phyloP scores from a whole-genome alignment of 2,113 vertebrate genomes.

The Tachycineta bicolor region DNA sequence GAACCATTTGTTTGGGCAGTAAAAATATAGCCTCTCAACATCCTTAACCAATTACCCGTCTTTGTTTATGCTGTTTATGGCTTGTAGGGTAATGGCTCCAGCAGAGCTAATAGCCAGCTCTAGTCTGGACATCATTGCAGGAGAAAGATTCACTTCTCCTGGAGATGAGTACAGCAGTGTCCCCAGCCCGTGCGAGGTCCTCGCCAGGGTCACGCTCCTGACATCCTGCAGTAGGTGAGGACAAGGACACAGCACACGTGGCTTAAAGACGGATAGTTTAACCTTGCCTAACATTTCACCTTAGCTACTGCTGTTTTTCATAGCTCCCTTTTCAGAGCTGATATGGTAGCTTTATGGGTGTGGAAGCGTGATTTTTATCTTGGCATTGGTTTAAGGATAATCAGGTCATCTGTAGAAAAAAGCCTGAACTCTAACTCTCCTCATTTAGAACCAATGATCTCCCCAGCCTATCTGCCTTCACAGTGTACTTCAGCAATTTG shows the following conservation, averaged over 20 bases:
- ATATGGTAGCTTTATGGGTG: not conserved
- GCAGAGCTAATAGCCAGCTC: not conserved
- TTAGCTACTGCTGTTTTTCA: not conserved
- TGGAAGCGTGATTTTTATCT: not conserved
- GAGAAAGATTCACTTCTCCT: not conserved
- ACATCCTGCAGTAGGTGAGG: not conserved
- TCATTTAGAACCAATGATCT: conserved; percentile 9
- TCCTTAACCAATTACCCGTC: not conserved
- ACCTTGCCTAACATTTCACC: conserved; percentile 28
- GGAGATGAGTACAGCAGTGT: not conserved
- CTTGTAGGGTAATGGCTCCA: not conserved
- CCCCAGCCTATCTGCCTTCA: not conserved
- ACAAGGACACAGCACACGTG: not conserved
- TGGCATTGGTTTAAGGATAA: not conserved
- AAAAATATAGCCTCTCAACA: conserved; percentile 28
- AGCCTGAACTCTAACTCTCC: not conserved
- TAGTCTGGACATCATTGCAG: not conserved
- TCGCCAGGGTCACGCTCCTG: not conserved
- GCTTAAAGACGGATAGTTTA: not conserved
- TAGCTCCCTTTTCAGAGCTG: not conserved
- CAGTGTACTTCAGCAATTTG: not conserved
- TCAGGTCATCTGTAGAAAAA: not conserved
- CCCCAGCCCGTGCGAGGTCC: not conserved
- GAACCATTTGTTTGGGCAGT: not conserved
- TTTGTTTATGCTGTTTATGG: not conserved